A percentile compares a stretch with the other conserved stretches of the same genome.
Conservation (phyloP, 2,888 invertebrate genomes). For the Empis livida region DNA sequence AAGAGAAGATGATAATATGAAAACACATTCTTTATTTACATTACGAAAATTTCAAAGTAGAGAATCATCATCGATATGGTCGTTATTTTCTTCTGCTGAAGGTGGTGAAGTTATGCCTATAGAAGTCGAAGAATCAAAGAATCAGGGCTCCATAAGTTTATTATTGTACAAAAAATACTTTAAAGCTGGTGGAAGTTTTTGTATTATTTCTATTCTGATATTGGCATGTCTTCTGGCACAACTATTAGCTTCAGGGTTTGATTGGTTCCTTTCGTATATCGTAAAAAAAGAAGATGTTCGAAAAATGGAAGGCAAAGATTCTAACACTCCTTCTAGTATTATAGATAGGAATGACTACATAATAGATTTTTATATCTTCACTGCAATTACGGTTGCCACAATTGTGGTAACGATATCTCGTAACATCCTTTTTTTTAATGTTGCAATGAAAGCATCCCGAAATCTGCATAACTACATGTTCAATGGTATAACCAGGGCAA, state of each 20-base stretch:
- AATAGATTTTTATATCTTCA: slow-evolving; percentile 41
- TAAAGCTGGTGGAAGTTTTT: slow-evolving; percentile 53
- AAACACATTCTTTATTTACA: slow-evolving; percentile 24
- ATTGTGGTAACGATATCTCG: slow-evolving; percentile 31
- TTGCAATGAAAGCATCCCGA: slow-evolving; percentile 62
- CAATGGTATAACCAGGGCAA: slow-evolving; percentile 60
- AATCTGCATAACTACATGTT: slow-evolving; percentile 77
- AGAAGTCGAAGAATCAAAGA: slow-evolving; percentile 43
- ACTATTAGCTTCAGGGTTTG: slow-evolving; percentile 55
- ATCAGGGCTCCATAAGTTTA: slow-evolving; percentile 48
- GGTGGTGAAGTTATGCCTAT: slow-evolving; percentile 31
- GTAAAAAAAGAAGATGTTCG: no score
- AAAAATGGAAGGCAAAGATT: slow-evolving; percentile 1
- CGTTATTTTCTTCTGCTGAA: slow-evolving; percentile 38
- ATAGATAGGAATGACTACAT: no score
- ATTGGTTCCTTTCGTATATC: slow-evolving; percentile 58
- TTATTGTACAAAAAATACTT: slow-evolving; percentile 55
- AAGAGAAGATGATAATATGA: slow-evolving; percentile 24
- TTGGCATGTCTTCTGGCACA: slow-evolving; percentile 54
- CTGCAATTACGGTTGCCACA: slow-evolving; percentile 36
- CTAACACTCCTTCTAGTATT: no score
- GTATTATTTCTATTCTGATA: slow-evolving; percentile 45
- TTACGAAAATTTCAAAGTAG: slow-evolving; percentile 29
- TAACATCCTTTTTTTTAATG: slow-evolving; percentile 39
- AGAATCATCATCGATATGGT: slow-evolving; percentile 39